Percentiles rank a stretch among this genome's conserved stretches.
Conservation (phyloP, 2,113 vertebrate species). For the Barnardius zonarius region DNA sequence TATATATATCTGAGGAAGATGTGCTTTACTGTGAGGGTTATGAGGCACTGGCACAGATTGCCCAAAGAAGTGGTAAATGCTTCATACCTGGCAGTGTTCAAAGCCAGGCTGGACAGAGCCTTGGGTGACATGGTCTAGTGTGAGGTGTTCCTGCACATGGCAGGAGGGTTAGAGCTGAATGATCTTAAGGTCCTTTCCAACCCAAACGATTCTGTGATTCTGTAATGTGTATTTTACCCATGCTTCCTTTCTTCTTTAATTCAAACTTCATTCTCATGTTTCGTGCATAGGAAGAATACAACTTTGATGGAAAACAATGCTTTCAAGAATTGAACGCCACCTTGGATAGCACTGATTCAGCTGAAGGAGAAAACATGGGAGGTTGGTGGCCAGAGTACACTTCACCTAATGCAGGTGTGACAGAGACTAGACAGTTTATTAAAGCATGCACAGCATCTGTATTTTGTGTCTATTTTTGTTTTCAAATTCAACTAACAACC, state of each 20-base stretch:
- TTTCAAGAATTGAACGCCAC: conserved; percentile 75
- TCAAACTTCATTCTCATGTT: background rate
- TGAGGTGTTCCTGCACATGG: background rate
- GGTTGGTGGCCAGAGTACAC: conserved; percentile 95
- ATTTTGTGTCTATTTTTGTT: conserved; percentile 60
- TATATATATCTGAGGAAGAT: background rate
- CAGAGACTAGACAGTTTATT: conserved; percentile 79
- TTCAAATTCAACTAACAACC: conserved; percentile 66
- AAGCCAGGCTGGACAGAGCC: background rate
- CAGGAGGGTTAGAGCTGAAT: background rate
- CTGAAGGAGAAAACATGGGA: conserved; percentile 93
- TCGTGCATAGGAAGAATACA: conserved; percentile 80
- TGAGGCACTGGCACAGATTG: background rate
- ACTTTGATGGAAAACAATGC: conserved; percentile 72
- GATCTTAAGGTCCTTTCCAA: background rate
- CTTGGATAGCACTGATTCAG: conserved; percentile 74
- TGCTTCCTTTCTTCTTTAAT: background rate
- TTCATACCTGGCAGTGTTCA: background rate
- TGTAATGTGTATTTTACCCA: background rate
- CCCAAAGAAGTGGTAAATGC: background rate
- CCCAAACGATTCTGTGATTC: background rate
- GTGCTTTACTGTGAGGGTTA: background rate
- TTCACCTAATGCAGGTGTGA: conserved; percentile 89
- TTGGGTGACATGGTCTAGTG: background rate
- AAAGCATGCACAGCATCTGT: conserved; percentile 82